Evolutionary conservation across 1,140 invertebrate genomes (phyloP).

Genomic region (Zaprionus nigranus): DNA sequence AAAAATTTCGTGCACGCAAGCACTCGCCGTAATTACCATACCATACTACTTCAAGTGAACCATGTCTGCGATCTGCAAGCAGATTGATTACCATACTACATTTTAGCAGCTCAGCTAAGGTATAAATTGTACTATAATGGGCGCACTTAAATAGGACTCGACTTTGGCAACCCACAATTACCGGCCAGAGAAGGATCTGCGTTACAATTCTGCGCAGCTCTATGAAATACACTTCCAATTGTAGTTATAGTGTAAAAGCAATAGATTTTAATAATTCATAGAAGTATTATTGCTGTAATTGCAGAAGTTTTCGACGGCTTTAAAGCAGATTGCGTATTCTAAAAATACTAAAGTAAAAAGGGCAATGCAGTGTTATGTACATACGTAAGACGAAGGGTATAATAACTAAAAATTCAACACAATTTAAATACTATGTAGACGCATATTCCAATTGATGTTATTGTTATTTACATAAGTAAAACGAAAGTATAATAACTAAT

Average conservation of each 20-base stretch:
- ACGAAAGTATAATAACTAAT: no score
- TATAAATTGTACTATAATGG: constrained; percentile 68
- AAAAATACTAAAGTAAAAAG: not conserved
- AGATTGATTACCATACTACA: constrained; percentile 78
- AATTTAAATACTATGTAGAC: no score
- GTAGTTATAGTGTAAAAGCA: not conserved
- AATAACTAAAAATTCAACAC: no score
- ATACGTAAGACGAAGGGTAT: not conserved
- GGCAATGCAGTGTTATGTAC: not conserved
- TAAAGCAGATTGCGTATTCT: not conserved
- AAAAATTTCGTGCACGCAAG: constrained; percentile 78
- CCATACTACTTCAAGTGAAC: constrained; percentile 50
- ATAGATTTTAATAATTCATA: not conserved
- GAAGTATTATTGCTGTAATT: not conserved
- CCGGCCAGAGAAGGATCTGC: not conserved
- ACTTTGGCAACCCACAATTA: not conserved
- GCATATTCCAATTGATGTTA: no score
- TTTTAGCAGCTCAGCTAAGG: constrained; percentile 62
- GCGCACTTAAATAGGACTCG: constrained; percentile 29
- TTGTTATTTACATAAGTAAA: no score
- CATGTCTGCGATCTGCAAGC: constrained; percentile 57
- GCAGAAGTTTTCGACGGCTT: not conserved
- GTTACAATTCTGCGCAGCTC: not conserved
- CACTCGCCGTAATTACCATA: constrained; percentile 70
- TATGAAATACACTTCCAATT: not conserved